Conservation (phyloP, 2,888 invertebrate species). For the Nephrocerus scutellatus region DNA sequence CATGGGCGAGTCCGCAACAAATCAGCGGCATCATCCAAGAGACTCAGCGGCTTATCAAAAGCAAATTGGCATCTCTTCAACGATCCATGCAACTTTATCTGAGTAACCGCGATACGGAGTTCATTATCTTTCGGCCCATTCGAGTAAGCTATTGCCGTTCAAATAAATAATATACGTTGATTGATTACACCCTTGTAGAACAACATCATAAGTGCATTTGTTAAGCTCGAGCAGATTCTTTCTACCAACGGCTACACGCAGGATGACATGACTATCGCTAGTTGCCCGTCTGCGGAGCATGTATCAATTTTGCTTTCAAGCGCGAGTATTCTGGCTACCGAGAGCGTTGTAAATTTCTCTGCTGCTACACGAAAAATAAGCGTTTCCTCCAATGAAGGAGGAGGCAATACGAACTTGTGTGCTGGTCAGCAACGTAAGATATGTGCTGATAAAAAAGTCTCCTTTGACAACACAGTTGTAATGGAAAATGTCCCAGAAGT, state of each 20-base stretch:
- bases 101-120: conserved; percentile 94
- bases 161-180: conserved; percentile 1
- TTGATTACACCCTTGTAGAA: conserved; percentile 52
- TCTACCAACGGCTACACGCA: conserved; percentile 66
- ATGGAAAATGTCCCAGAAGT: conserved; percentile 26
- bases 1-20: conserved; percentile 65
- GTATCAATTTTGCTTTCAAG: conserved; percentile 81
- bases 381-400: conserved; percentile 31
- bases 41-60: conserved; percentile 70
- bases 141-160: conserved; percentile 53
- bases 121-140: conserved; percentile 90
- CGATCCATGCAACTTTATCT: conserved; percentile 91
- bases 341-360: conserved; percentile 38
- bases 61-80: conserved; percentile 71
- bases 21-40: conserved; percentile 68
- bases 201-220: conserved; percentile 81
- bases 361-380: conserved; percentile 36
- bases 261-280: conserved; percentile 77
- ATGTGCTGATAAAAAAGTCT: conserved; percentile 28
- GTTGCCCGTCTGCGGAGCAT: conserved; percentile 89
- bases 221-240: conserved; percentile 73
- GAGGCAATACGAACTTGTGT: too few relatives aligned
- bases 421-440: conserved; percentile 7
- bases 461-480: conserved; percentile 24
- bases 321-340: conserved; percentile 58